Evolutionary conservation across 2,888 invertebrate species (phyloP).

Genomic region (Himalopsyche tibetana): DNA sequence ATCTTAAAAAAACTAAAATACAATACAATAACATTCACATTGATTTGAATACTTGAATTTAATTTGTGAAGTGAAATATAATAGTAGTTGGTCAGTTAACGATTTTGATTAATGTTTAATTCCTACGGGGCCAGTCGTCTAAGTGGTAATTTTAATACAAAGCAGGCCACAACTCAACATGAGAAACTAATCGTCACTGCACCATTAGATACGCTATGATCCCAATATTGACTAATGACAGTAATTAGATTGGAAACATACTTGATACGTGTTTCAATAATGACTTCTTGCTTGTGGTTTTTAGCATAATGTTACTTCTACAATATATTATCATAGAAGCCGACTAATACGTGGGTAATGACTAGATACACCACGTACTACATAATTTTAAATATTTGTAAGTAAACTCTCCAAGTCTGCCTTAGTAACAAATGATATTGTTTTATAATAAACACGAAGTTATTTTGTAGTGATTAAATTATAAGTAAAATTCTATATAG

Average conservation of each 20-base stretch:
- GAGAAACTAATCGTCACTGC: constrained; percentile 7
- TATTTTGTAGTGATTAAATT: too few relatives aligned
- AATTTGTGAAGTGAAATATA: too few relatives aligned
- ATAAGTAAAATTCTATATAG: too few relatives aligned
- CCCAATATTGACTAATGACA: constrained; percentile 30
- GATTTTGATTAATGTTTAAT: constrained; percentile 31
- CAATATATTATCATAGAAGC: neutral
- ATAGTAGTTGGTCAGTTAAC: neutral
- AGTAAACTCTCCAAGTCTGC: too few relatives aligned
- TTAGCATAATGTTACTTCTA: constrained; percentile 8
- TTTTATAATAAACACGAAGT: too few relatives aligned
- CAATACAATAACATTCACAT: too few relatives aligned
- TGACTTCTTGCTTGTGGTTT: constrained; percentile 18
- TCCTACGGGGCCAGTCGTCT: neutral
- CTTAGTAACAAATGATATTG: too few relatives aligned
- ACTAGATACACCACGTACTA: neutral
- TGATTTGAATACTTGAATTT: too few relatives aligned
- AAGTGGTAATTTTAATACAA: constrained; percentile 21
- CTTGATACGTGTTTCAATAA: constrained; percentile 31
- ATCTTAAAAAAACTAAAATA: too few relatives aligned
- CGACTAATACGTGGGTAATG: constrained; percentile 14
- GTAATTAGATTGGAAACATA: constrained; percentile 24
- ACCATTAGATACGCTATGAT: constrained; percentile 16
- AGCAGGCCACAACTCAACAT: constrained; percentile 2
- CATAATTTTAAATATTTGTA: too few relatives aligned